Percentiles rank a stretch among this genome's conserved stretches.
phyloP scores from a whole-genome alignment of 2,113 vertebrate genomes.

The Chaetops frenatus region DNA sequence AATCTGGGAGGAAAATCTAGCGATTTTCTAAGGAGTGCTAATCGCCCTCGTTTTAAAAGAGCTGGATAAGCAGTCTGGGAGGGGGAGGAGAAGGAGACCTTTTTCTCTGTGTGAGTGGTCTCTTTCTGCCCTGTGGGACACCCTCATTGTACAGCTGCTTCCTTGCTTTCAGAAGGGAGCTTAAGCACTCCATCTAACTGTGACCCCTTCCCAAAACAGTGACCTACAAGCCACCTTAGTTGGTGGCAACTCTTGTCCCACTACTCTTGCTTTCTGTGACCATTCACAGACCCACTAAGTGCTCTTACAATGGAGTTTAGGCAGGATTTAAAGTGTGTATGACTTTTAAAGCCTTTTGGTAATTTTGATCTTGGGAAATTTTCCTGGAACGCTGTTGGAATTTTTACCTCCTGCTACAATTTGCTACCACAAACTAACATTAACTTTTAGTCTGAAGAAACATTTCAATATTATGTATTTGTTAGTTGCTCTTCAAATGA shows the following conservation, averaged over 20 bases:
- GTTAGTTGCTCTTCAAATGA: background rate
- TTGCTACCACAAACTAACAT: background rate
- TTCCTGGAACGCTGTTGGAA: background rate
- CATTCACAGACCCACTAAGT: background rate
- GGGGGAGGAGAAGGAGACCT: background rate
- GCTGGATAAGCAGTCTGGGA: background rate
- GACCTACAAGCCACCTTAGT: background rate
- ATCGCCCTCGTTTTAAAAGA: background rate
- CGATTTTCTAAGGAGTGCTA: too few species aligned
- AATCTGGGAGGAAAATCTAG: too few species aligned
- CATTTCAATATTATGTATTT: background rate
- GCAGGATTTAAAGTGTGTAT: background rate
- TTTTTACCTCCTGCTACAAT: background rate
- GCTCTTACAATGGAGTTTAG: background rate
- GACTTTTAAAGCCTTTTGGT: background rate
- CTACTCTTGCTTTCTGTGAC: background rate
- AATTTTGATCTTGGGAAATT: background rate
- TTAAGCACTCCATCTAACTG: background rate
- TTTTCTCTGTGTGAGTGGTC: background rate
- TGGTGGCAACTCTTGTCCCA: background rate
- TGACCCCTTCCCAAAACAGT: background rate
- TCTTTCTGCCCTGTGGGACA: background rate
- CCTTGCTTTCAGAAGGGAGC: background rate
- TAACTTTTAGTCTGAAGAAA: background rate
- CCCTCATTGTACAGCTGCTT: background rate